Base-by-base conservation (phyloP, 2,113 vertebrate genomes). In the Ailurus styani region DNA sequence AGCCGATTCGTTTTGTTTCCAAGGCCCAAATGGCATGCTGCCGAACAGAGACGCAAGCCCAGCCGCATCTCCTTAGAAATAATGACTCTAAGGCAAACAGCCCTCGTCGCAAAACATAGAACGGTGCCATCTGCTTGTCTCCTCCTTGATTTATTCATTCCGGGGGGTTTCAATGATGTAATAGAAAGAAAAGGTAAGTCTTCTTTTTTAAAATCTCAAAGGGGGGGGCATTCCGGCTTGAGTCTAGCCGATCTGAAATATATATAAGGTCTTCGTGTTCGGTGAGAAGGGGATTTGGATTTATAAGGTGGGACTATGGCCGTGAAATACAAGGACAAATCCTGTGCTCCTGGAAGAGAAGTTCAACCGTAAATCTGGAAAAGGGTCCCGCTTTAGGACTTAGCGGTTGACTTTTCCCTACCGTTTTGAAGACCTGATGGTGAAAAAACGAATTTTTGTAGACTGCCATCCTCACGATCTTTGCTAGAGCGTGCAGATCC, bases 1-100 rank as follows among this genome's bases (percentile, higher is more conserved):
- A 98, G 98, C 98, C 90, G 97, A 95, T 98, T 99, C 98, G 97
- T 98, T 98, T 97, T 96, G 97, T 98, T 98, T 98, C 98, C 98
- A 98, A 99, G 98, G 97, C 98, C 98, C 98, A 98, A 97, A 97
- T 98, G 98, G 98, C 98, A 93, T 70, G 96, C 98, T 98, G 98
- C 98, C 12, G 40, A 98, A 91, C 96, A 93, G 94, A 97, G 97
- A 95, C 98, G 90, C 97, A 87, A 98, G 97, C 97, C 93, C 97
- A 93, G 97, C 96, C 96, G 98, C 93, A 7, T 27, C 93, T 97
- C 95, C 97, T 97, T 98, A 98, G 97, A 98, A 98, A 98, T 98
- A 98, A 98, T 98, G 98, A 97, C 97, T 98, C 94, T 64, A 87
- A 98, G 93, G 97, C 98, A 96, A 68, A 88, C 95, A 98, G 97